Conservation (phyloP, 2,888 invertebrate genomes). For the Ditula angustiorana region DNA sequence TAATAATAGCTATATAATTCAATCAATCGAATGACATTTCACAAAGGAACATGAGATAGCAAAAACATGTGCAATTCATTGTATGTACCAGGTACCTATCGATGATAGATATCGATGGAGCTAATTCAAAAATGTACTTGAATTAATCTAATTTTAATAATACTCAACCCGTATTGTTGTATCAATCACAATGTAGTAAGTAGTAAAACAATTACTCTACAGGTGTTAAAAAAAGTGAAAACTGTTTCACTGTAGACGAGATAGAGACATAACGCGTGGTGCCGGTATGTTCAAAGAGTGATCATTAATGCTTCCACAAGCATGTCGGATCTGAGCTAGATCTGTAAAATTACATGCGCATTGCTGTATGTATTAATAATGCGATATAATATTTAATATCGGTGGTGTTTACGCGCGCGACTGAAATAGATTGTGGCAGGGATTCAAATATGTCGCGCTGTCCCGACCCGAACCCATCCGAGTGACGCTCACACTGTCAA, state of each 20-base stretch:
- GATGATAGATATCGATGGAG: too few relatives aligned
- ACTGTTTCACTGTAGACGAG: not conserved
- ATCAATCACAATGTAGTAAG: too few relatives aligned
- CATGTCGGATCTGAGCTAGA: not conserved
- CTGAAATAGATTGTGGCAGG: constrained; percentile 80
- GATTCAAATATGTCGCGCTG: constrained; percentile 83
- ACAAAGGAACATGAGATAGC: too few relatives aligned
- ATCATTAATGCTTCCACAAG: not conserved
- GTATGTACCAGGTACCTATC: too few relatives aligned
- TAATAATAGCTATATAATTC: too few relatives aligned
- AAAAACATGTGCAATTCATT: too few relatives aligned
- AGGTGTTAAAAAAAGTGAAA: too few relatives aligned
- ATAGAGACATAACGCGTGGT: not conserved
- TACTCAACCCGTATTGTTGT: too few relatives aligned
- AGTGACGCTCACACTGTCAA: constrained; percentile 46
- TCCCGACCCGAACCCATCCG: constrained; percentile 65
- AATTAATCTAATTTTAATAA: too few relatives aligned
- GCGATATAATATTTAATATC: constrained; percentile 60
- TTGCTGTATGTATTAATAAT: constrained; percentile 50
- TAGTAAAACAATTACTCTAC: too few relatives aligned
- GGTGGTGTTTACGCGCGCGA: constrained; percentile 74
- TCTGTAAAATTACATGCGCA: constrained; percentile 10
- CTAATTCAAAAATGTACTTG: too few relatives aligned
- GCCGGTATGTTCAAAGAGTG: not conserved
- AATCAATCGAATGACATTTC: too few relatives aligned